phyloP scores from a whole-genome alignment of 2,888 invertebrate genomes.

The Calliopum simillimum region DNA sequence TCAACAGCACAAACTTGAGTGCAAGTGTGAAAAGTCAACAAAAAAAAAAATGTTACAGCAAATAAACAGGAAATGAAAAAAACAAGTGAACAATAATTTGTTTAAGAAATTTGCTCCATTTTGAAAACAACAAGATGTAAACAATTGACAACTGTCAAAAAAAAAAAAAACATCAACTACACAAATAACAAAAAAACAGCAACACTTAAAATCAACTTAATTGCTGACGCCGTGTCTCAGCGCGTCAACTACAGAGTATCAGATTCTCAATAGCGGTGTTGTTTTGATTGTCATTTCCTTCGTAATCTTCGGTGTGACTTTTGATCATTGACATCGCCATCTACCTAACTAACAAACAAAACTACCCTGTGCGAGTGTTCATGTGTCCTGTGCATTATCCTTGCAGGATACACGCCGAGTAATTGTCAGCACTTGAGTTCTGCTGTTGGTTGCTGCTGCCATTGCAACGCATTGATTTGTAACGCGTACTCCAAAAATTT shows the following conservation, averaged over 20 bases:
- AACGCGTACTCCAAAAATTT: no score
- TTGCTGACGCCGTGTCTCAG: background rate
- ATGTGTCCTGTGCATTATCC: background rate
- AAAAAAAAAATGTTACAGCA: background rate
- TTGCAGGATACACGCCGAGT: background rate
- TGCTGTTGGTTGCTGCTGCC: background rate
- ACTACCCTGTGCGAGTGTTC: background rate
- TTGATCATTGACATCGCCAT: background rate
- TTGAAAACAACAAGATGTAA: background rate
- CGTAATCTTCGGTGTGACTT: background rate
- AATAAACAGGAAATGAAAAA: background rate
- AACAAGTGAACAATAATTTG: background rate
- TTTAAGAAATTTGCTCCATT: background rate
- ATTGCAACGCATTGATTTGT: no score
- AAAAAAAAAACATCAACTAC: background rate
- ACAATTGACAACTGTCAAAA: slow-evolving; percentile 1
- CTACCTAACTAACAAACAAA: background rate
- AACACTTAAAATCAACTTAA: background rate
- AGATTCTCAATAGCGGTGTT: background rate
- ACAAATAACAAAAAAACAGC: background rate
- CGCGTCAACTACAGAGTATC: background rate
- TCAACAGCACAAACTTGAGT: background rate
- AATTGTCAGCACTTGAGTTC: background rate
- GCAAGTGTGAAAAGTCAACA: background rate
- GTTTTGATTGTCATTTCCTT: background rate